phyloP scores from a whole-genome alignment of 2,888 invertebrate species.

The Acleris sparsana region DNA sequence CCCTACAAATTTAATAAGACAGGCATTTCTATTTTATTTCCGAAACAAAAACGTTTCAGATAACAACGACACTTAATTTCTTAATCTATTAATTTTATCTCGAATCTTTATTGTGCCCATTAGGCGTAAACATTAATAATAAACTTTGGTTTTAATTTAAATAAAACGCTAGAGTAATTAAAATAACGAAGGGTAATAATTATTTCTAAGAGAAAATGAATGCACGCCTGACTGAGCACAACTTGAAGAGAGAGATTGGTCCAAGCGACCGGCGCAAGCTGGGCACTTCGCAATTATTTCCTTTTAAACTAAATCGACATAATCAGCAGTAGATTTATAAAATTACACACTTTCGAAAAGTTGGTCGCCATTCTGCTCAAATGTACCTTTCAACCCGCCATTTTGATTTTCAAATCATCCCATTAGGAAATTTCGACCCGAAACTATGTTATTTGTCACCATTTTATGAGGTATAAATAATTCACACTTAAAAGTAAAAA shows the following conservation, averaged over 20 bases:
- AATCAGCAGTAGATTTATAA: too few species aligned
- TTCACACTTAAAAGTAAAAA: too few species aligned
- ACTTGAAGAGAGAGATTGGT: constrained; percentile 25
- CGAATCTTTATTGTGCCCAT: constrained; percentile 21
- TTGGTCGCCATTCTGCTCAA: too few species aligned
- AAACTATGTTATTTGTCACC: too few species aligned
- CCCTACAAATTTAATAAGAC: too few species aligned
- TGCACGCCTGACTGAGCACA: constrained; percentile 37
- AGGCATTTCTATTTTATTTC: too few species aligned
- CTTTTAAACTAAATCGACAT: not conserved
- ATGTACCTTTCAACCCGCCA: too few species aligned
- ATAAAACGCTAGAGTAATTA: constrained; percentile 34
- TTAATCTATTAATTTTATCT: constrained; percentile 29
- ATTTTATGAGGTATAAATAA: too few species aligned
- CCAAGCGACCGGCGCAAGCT: not conserved
- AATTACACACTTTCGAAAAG: too few species aligned
- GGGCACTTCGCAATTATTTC: not conserved
- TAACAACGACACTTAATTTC: constrained; percentile 19
- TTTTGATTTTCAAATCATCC: too few species aligned
- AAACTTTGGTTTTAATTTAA: constrained; percentile 35
- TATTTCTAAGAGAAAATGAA: constrained; percentile 39
- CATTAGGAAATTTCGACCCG: too few species aligned
- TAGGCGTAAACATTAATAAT: constrained; percentile 34
- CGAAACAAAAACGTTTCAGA: constrained; percentile 7
- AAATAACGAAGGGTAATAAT: constrained; percentile 35